Base-by-base conservation (phyloP, 2,113 vertebrate genomes). In the Melanostigma gelatinosum region DNA sequence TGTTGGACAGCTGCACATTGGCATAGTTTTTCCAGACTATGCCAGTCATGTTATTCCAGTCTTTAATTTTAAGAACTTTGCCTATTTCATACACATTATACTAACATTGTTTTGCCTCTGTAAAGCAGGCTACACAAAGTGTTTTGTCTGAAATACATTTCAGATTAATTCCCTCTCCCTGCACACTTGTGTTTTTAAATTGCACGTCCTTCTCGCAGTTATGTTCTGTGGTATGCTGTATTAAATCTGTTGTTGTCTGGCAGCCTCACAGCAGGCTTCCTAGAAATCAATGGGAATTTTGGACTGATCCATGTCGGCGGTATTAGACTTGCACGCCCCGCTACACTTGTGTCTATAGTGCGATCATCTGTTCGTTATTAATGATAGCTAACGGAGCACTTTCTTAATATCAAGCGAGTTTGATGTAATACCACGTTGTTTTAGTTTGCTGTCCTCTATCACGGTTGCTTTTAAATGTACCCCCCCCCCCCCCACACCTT, bases 231-330 rank as follows among this genome's bases (percentile, higher is more conserved):
- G 20, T n/a, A 1, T 34, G 61, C 18, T 40, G 52, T 38, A 50
- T 67, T 63, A 24, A 75, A 38, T 73, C 48, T 48, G 42, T 48
- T 29, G 22, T 84, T 83, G 83, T 75, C 77, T 77, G 74, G 55
- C 79, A 71, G 67, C 57, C 58, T 83, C 91, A 76, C 78, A 90
- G 88, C 80, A 79, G 73, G 84, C 52, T 79, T 8, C 61, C 84
- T 55, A 22, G 64, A 91, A 93, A 86, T 90, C 93, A 85, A 89
- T 86, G 81, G 82, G 85, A 87, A 67, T 83, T 80, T 55, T 82
- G 83, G 91, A 88, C 86, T 20, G 22, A 18, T 77, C 89, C 89
- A 93, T 90, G 20, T 71, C 8, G 40, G 52, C 4, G 9, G 44
- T 15, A 1, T 57, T 40, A 15, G 42, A 54, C 55, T 27, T 4